Evolutionary conservation across 2,888 invertebrate species (phyloP), one percentile per base, ranked within the genome.

Genomic region (Elysia crispata): DNA sequence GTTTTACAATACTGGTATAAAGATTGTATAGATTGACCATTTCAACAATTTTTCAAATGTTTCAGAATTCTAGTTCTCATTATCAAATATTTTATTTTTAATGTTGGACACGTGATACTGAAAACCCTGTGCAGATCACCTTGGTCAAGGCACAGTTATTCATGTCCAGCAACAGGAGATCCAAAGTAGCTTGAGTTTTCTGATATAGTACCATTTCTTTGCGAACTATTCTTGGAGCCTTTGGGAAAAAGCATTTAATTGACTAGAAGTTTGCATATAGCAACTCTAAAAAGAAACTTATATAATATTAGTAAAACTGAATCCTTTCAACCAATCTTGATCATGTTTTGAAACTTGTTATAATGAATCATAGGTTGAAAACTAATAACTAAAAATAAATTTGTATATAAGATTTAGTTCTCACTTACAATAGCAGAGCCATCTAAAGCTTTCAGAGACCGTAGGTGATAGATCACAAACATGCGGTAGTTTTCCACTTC

Each of bases 381-480:
- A 41, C 41, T 41, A 41, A 41, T 3, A 41, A 41, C 41, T 41
- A 41, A 3, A 41, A 41, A 41, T 41, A 41, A 41, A 6, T 41
- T 41, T 11, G n/a, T 11, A 6, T 3, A 41, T 41, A 41, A 41
- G 3, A 41, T 41, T 41, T 41, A 41, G 1, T 5, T 25, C 3
- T 30, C 62, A 89, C 91, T 89, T 84, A 91, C 92, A 77, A 92
- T 89, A 49, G 91, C 88, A 64, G 84, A 83, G 18, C 92, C 92
- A 88, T 92, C 92, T 6, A 92, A 85, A 13, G 92, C 91, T 80
- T 91, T 91, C 54, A 92, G 85, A 57, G 87, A 85, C 79, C 88
- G 90, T n/a, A 92, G 88, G 82, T 92, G 92, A 83, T 91, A 92
- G 79, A 92, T 90, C 66, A 92, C 87, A 86, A 91, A 92, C 79